phyloP scores from a whole-genome alignment of 2,888 invertebrate genomes.

The Tryphoninae sp. region DNA sequence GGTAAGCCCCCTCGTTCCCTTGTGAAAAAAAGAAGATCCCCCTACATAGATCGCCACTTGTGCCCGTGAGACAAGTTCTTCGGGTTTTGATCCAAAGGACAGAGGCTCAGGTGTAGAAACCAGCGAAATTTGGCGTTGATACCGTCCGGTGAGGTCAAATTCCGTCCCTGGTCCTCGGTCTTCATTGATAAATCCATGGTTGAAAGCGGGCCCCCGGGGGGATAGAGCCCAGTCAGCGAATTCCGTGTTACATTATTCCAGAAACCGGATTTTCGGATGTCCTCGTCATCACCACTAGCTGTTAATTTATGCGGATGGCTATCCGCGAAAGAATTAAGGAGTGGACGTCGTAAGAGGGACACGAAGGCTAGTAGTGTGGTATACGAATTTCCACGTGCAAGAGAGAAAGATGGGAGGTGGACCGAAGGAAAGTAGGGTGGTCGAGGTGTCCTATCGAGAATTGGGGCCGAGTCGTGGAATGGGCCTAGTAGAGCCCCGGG shows the following conservation, averaged over 20 bases:
- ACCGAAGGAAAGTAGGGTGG: slow-evolving; percentile 41
- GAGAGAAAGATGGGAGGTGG: slow-evolving; percentile 38
- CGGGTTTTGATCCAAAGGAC: slow-evolving; percentile 21
- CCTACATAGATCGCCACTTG: slow-evolving; percentile 50
- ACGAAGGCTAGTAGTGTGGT: slow-evolving; percentile 12
- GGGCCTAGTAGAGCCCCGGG: slow-evolving; percentile 53
- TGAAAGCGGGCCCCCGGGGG: not conserved
- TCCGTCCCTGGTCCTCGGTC: not conserved
- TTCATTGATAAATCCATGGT: slow-evolving; percentile 36
- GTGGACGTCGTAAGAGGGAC: slow-evolving; percentile 46
- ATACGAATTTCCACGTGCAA: not conserved
- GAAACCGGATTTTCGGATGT: slow-evolving; percentile 62
- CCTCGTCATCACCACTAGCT: slow-evolving; percentile 33
- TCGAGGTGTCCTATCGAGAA: slow-evolving; percentile 25
- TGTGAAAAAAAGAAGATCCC: slow-evolving; percentile 37
- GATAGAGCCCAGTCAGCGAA: not conserved
- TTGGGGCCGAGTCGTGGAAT: slow-evolving; percentile 48
- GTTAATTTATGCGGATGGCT: slow-evolving; percentile 73
- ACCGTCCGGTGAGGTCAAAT: not conserved
- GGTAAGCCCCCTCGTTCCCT: not conserved
- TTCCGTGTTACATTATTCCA: slow-evolving; percentile 40
- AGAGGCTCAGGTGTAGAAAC: slow-evolving; percentile 34
- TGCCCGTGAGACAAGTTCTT: slow-evolving; percentile 37
- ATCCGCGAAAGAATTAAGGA: slow-evolving; percentile 44
- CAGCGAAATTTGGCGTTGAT: not conserved